phyloP scores from a whole-genome alignment of 2,113 vertebrate species.

The Corythornis cristatus region DNA sequence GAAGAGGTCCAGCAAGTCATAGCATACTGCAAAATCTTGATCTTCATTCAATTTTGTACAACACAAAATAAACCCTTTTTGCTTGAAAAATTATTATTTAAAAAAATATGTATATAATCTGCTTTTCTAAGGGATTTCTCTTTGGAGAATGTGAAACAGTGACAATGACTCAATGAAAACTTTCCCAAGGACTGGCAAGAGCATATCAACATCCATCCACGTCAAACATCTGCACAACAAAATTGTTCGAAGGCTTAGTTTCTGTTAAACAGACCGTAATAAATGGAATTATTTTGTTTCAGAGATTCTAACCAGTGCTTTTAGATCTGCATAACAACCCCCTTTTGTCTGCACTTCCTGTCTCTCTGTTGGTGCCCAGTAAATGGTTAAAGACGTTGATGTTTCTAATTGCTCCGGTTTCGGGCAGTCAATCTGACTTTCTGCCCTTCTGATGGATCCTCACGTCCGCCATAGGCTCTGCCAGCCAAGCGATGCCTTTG shows the following conservation, averaged over 20 bases:
- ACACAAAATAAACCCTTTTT: background rate
- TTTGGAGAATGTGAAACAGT: background rate
- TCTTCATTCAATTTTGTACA: background rate
- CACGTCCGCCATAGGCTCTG: background rate
- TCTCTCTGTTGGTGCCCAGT: background rate
- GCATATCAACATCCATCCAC: background rate
- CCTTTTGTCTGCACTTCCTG: background rate
- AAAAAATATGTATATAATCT: background rate
- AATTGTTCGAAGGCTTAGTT: background rate
- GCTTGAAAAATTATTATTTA: background rate
- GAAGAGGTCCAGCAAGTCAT: background rate
- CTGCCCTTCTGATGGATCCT: background rate
- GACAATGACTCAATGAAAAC: background rate
- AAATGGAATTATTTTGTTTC: background rate
- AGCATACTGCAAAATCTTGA: background rate
- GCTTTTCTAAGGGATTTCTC: background rate
- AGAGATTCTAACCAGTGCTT: background rate
- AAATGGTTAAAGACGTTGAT: background rate
- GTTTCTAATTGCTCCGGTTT: background rate
- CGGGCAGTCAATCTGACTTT: background rate
- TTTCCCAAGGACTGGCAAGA: background rate
- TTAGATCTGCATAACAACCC: background rate
- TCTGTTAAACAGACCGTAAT: background rate
- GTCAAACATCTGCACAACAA: background rate
- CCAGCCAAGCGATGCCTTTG: background rate